Evolutionary conservation across 2,113 vertebrate species (phyloP), one percentile per base, ranked within the genome.

Genomic region (Poecile atricapillus): DNA sequence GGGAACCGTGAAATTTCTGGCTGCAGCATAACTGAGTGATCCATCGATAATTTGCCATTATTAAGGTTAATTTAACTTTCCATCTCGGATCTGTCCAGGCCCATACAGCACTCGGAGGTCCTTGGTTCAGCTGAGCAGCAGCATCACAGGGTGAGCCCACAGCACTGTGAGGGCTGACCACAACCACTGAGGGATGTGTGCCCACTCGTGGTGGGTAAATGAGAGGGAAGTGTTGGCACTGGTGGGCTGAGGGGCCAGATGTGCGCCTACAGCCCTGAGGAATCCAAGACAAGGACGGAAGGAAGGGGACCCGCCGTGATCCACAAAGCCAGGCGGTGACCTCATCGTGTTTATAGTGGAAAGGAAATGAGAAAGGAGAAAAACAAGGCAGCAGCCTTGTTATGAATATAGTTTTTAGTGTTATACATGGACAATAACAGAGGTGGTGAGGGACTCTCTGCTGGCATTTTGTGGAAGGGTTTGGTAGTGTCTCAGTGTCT

Each of bases 311-410:
- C 31, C 10, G 0, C 74, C 0, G 0, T 5, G 39, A 95, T 28
- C 95, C 94, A 67, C 95, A 96, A 96, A 96, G 87, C 74, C 91
- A 94, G 74, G 46, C 70, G 2, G 24, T 96, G 88, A 97, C 86
- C 25, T 95, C 93, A 93, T 39, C 2, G 0, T 75, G 80, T 83
- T 93, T 94, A 71, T 15, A 73, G 60, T 39, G 62, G 44, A 84
- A 84, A 94, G 31, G 23, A 52, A 78, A 68, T 27, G 31, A 59
- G 73, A 94, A 76, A 53, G 71, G 49, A 76, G 30, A 56, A 92
- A 94, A 95, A 73, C n/a, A 88, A 91, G 25, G 52, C 70, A 68
- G 44, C 16, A 67, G 41, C 31, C 30, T 73, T 79, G 28, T 24
- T 73, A 25, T 58, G 44, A 52, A 43, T 18, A 8, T 1, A 64